Percentiles rank a stretch among this genome's conserved stretches.
Evolutionary conservation across 2,888 invertebrate species (phyloP).

Genomic region (Apotomis capreana): DNA sequence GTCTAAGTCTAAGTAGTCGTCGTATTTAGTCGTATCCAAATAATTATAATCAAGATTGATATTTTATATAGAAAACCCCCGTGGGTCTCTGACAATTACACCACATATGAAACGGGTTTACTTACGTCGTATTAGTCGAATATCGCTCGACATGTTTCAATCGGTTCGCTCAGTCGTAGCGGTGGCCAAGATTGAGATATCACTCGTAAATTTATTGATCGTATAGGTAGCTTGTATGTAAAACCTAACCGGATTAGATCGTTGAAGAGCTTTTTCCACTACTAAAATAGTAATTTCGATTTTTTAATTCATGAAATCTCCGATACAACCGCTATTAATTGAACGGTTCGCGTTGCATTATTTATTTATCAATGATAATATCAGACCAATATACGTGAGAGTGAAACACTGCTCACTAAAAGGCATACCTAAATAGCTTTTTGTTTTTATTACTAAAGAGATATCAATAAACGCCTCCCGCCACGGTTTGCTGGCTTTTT

Average conservation of each 20-base stretch:
- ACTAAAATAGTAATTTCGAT: neutral
- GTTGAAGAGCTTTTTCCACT: slow-evolving; percentile 33
- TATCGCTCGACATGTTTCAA: too few species aligned
- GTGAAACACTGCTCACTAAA: slow-evolving; percentile 47
- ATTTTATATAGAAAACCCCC: too few species aligned
- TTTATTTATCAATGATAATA: neutral
- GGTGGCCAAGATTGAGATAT: slow-evolving; percentile 57
- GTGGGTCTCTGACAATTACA: too few species aligned
- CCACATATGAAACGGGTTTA: too few species aligned
- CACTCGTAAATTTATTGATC: slow-evolving; percentile 53
- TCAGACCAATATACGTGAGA: slow-evolving; percentile 26
- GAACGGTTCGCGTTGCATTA: neutral
- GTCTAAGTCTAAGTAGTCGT: too few species aligned
- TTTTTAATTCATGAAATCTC: slow-evolving; percentile 4
- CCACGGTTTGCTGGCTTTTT: slow-evolving; percentile 57
- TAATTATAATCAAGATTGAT: neutral
- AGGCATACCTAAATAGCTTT: slow-evolving; percentile 34
- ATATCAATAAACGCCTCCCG: slow-evolving; percentile 59
- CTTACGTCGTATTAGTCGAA: too few species aligned
- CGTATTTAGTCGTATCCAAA: too few species aligned
- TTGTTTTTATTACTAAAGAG: slow-evolving; percentile 54
- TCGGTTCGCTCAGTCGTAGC: too few species aligned
- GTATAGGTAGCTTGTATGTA: slow-evolving; percentile 39
- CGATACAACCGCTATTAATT: neutral
- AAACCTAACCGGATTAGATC: slow-evolving; percentile 18